Evolutionary conservation across 2,888 invertebrate species (phyloP).

Genomic region (Calliphora vomitoria): DNA sequence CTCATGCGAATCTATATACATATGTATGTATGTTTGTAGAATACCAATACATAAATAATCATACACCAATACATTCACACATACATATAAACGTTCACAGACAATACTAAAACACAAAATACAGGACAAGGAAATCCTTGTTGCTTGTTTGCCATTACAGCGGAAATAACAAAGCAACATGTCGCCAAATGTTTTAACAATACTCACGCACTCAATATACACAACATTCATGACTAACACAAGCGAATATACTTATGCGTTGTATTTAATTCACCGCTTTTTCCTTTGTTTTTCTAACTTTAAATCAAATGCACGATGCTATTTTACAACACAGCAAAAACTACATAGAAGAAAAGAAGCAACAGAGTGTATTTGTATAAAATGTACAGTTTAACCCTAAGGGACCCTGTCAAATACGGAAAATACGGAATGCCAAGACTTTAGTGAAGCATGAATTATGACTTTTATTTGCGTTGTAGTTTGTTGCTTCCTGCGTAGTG

Average conservation of each 20-base stretch:
- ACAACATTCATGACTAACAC: neutral
- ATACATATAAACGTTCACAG: neutral
- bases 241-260: conserved; percentile 29
- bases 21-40: neutral
- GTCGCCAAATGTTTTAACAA: conserved; percentile 58
- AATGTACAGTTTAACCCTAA: conserved; percentile 65
- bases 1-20: conserved; percentile 5
- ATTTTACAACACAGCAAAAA: conserved; percentile 24
- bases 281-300: conserved; percentile 32
- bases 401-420: conserved; percentile 47
- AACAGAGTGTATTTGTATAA: conserved; percentile 56
- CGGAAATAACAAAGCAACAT: conserved; percentile 68
- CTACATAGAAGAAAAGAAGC: conserved; percentile 48
- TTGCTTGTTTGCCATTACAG: conserved; percentile 50
- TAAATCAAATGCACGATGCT: conserved; percentile 49
- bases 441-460: conserved; percentile 68
- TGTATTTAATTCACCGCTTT: conserved; percentile 32
- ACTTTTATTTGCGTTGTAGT: conserved; percentile 68
- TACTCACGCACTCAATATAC: conserved; percentile 29
- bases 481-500: conserved; percentile 62
- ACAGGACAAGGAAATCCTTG: conserved; percentile 56
- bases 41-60: conserved; percentile 20
- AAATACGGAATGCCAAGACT: conserved; percentile 59
- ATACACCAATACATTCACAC: neutral
- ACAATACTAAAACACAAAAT: neutral